Evolutionary conservation across 2,113 vertebrate species (phyloP).

Genomic region (Ciconia stormi): DNA sequence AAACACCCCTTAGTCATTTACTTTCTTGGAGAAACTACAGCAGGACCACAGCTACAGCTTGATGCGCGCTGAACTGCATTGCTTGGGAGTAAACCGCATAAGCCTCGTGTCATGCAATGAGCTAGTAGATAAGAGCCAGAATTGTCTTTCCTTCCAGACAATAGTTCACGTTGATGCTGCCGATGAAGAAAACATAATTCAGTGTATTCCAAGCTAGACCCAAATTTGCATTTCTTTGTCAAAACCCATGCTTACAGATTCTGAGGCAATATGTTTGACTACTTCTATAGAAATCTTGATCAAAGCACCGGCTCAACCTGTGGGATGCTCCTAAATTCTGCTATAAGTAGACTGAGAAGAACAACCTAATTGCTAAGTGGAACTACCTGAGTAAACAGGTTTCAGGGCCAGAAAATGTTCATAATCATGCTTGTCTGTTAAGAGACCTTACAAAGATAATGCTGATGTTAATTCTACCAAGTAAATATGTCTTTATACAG

Average conservation of each 20-base stretch:
- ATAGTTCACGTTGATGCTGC: neutral
- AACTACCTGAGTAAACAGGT: neutral
- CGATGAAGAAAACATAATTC: neutral
- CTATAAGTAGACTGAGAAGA: neutral
- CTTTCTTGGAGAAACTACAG: neutral
- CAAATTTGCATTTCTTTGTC: neutral
- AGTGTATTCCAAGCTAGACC: neutral
- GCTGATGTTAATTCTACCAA: neutral
- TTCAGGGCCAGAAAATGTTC: neutral
- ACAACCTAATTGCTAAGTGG: neutral
- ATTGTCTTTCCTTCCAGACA: neutral
- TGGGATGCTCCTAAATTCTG: neutral
- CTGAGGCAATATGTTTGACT: neutral
- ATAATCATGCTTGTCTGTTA: neutral
- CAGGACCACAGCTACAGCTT: neutral
- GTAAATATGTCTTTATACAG: neutral
- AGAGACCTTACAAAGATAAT: neutral
- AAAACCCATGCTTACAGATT: neutral
- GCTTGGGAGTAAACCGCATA: neutral
- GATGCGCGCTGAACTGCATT: neutral
- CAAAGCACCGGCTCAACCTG: neutral
- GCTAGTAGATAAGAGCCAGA: neutral
- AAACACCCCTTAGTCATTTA: neutral
- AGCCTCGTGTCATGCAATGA: accelerated
- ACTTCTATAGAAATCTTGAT: neutral